Conservation (phyloP, 2,113 vertebrate genomes). For the Macaca nemestrina region DNA sequence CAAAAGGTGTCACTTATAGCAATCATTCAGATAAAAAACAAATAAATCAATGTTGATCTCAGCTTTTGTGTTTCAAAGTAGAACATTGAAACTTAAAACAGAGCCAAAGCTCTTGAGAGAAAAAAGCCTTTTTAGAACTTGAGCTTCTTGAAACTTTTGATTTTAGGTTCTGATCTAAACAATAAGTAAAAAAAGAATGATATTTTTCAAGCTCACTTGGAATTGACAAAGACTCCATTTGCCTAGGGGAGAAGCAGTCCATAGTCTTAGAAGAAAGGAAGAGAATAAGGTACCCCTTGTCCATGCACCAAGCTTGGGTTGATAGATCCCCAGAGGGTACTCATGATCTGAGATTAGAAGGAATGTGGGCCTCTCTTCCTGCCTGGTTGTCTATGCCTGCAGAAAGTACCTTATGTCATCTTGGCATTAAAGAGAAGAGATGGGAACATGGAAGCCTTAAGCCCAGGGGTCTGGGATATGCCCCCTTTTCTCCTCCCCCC, state of each 20-base stretch:
- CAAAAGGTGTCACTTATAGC: not conserved
- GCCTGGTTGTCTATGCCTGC: rapidly evolving
- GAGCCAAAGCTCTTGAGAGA: not conserved
- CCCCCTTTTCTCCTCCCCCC: not conserved
- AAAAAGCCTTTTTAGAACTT: not conserved
- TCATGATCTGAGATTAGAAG: rapidly evolving
- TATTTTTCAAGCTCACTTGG: not conserved
- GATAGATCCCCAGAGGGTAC: not conserved
- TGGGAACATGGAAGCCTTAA: no score
- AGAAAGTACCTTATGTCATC: not conserved
- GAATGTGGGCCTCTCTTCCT: not conserved
- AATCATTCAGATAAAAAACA: rapidly evolving
- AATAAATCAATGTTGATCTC: not conserved
- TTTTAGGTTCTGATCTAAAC: not conserved
- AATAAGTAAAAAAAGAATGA: not conserved
- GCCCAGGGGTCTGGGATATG: no score
- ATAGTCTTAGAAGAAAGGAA: no score
- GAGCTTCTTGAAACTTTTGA: not conserved
- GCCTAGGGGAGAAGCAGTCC: not conserved
- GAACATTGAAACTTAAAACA: not conserved
- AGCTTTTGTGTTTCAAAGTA: not conserved
- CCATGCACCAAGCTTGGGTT: no score
- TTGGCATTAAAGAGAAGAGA: not conserved
- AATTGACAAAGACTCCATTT: not conserved
- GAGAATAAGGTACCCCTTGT: no score